These are phyloP conservation scores for Parelbella ahira DNA, from an alignment of 2,888 invertebrate genomes.

Conservation along the genomic window DNA sequence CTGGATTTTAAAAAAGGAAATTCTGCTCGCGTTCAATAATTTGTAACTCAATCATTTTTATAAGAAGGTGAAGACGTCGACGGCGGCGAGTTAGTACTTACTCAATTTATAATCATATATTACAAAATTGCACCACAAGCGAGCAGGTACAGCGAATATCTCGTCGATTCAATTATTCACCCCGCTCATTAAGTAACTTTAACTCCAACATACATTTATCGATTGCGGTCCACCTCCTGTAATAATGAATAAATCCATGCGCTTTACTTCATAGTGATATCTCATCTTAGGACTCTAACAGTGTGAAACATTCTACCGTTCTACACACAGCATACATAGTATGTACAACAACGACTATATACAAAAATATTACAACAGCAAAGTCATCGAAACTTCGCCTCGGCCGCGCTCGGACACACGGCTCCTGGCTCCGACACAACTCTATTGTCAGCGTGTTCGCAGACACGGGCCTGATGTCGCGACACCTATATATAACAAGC, in stretches of 20 bases:
- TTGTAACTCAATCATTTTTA: constrained; percentile 2
- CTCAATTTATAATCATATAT: constrained; percentile 18
- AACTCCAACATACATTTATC: constrained; percentile 6
- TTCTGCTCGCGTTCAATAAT: constrained; percentile 9
- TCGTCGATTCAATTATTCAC: too few species aligned
- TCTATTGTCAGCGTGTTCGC: too few species aligned
- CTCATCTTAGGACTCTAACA: constrained; percentile 57
- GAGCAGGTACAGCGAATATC: constrained; percentile 14
- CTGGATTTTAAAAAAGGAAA: constrained; percentile 9
- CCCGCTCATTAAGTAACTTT: too few species aligned
- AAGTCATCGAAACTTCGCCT: constrained; percentile 44
- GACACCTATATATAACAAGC: too few species aligned
- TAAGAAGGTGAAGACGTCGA: constrained; percentile 14
- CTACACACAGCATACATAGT: constrained; percentile 75
- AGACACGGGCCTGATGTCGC: too few species aligned
- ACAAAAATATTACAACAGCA: constrained; percentile 60
- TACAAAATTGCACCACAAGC: constrained; percentile 24
- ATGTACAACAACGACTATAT: constrained; percentile 71
- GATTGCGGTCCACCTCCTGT: not conserved
- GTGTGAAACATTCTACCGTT: constrained; percentile 68
- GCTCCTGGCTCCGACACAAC: too few species aligned
- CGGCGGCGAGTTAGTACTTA: constrained; percentile 16
- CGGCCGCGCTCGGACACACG: too few species aligned
- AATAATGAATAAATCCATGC: constrained; percentile 8
- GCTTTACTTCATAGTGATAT: constrained; percentile 21